A percentile compares a stretch with the other conserved stretches of the same genome.
Evolutionary conservation across 2,113 vertebrate genomes (phyloP).

Genomic region (Poicephalus meyeri): DNA sequence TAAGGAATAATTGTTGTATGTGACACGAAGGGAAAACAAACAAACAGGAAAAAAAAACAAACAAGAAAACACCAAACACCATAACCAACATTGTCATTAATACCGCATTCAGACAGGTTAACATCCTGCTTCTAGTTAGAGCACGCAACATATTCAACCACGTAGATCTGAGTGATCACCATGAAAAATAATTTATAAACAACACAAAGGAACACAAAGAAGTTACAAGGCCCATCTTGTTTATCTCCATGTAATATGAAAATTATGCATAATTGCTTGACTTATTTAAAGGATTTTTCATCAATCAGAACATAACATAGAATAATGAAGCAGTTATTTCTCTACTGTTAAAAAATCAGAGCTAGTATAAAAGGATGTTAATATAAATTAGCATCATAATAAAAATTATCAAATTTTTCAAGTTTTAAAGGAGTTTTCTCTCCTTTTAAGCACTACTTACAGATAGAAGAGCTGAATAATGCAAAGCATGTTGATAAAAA

Average conservation of each 20-base stretch:
- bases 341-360: not conserved
- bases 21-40: not conserved
- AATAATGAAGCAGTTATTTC: not conserved
- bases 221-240: not conserved
- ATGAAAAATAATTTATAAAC: not conserved
- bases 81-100: not conserved
- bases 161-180: not conserved
- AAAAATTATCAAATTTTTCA: not conserved
- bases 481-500: not conserved
- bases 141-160: not conserved
- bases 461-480: not conserved
- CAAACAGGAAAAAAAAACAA: rapidly evolving
- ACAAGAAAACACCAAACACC: not conserved
- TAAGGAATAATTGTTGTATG: constrained; percentile 78
- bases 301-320: rapidly evolving
- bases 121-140: not conserved
- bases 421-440: not conserved
- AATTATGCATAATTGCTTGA: not conserved
- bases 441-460: not conserved
- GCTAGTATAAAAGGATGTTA: not conserved
- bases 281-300: not conserved
- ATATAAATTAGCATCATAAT: not conserved
- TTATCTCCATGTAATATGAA: not conserved
- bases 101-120: not conserved
- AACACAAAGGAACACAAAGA: not conserved